These are phyloP conservation scores for Philereme vetulata DNA, from an alignment of 2,888 invertebrate genomes.

Conservation along the genomic window DNA sequence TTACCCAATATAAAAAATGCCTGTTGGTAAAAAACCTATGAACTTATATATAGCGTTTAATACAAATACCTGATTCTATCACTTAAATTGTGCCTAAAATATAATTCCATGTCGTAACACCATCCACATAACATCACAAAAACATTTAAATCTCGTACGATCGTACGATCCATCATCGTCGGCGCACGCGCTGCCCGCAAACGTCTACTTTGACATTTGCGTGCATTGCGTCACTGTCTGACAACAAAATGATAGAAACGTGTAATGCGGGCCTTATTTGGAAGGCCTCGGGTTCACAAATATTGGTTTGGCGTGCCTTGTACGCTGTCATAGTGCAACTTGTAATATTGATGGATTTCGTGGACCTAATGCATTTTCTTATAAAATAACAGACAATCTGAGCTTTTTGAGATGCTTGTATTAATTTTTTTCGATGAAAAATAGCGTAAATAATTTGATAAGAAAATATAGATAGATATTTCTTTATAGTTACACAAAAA, in stretches of 20 bases:
- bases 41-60: no score
- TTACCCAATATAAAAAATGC: neutral
- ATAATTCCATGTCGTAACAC: constrained; percentile 20
- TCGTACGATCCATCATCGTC: constrained; percentile 56
- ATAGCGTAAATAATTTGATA: no score
- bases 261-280: constrained; percentile 53
- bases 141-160: constrained; percentile 33
- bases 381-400: neutral
- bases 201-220: constrained; percentile 61
- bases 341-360: constrained; percentile 11
- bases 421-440: no score
- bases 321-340: constrained; percentile 10
- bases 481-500: no score
- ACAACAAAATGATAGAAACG: constrained; percentile 63
- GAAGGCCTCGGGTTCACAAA: constrained; percentile 38
- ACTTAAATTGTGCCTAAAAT: neutral
- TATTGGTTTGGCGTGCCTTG: constrained; percentile 17
- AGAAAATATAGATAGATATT: no score
- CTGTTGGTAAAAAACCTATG: neutral
- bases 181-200: constrained; percentile 47
- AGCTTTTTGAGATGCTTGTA: neutral
- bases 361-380: neutral
- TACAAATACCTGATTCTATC: no score
- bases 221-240: constrained; percentile 56
- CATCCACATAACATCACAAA: constrained; percentile 28